These are phyloP conservation scores for Chaetura pelagica DNA, from an alignment of 2,113 vertebrate species.

Conservation along the genomic window DNA sequence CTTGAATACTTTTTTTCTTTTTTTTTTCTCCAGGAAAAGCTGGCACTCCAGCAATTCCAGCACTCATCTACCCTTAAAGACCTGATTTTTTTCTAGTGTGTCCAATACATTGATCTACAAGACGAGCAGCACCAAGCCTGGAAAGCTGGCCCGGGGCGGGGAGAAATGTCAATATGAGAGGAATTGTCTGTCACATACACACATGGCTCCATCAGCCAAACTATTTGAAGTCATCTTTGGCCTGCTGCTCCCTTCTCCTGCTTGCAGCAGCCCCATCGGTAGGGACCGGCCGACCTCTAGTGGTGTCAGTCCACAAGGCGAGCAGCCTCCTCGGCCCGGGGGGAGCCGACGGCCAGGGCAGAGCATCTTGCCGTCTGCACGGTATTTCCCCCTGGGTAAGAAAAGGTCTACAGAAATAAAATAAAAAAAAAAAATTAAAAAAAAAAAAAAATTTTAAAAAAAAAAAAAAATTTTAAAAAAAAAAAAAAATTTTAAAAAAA, in stretches of 20 bases:
- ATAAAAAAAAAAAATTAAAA: not conserved
- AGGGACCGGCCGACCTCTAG: conserved; percentile 69
- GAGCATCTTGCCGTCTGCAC: accelerated
- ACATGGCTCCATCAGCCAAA: not conserved
- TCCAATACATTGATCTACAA: not conserved
- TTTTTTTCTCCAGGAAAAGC: not conserved
- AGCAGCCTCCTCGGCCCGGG: not conserved
- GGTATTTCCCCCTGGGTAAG: not conserved
- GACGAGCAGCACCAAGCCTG: not conserved
- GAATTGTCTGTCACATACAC: conserved; percentile 26
- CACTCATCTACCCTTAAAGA: not conserved
- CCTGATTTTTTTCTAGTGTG: not conserved
- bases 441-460: no score
- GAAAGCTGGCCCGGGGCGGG: not conserved
- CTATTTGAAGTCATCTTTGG: not conserved
- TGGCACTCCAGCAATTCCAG: not conserved
- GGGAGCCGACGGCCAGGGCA: not conserved
- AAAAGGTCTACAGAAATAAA: not conserved
- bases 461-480: no score
- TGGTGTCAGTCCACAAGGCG: not conserved
- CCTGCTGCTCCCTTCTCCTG: not conserved
- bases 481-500: no score
- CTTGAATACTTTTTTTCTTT: not conserved
- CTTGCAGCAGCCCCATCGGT: not conserved
- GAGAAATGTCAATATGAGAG: not conserved